Evolutionary conservation across 2,888 invertebrate species (phyloP).

Genomic region (Latrodectus elegans): DNA sequence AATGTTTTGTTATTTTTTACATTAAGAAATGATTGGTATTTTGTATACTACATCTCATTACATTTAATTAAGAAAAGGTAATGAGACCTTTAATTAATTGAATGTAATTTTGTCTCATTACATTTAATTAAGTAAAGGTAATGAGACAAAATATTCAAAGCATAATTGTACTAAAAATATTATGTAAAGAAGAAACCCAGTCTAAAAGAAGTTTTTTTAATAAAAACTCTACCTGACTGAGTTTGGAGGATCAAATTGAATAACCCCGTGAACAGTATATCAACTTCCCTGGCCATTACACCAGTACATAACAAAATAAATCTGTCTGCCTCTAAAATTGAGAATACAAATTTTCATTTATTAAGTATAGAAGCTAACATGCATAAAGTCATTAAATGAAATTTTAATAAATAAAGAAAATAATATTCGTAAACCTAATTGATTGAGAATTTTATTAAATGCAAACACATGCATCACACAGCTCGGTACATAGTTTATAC

Average conservation of each 20-base stretch:
- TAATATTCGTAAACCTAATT: no score
- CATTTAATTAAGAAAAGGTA: neutral
- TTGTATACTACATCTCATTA: neutral
- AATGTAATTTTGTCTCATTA: no score
- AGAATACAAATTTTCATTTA: neutral
- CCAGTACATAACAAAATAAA: constrained; percentile 97
- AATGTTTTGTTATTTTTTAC: neutral
- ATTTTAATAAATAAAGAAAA: no score
- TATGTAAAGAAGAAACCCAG: neutral
- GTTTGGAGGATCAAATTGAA: constrained; percentile 97
- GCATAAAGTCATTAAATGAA: no score
- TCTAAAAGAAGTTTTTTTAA: neutral
- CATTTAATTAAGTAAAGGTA: no score
- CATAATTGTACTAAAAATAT: neutral
- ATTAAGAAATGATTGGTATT: neutral
- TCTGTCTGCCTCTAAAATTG: constrained; percentile 74
- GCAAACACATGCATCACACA: no score
- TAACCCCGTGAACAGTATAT: constrained; percentile 98
- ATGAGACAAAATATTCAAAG: neutral
- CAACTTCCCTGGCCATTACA: constrained; percentile 96
- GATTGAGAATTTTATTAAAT: no score
- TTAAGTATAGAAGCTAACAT: neutral
- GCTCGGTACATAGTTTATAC: no score
- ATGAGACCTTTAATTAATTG: no score
- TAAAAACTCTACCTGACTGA: constrained; percentile 79